A percentile compares a stretch with the other conserved stretches of the same genome.
Conservation (phyloP, 2,113 vertebrate genomes). For the Semnopithecus entellus region DNA sequence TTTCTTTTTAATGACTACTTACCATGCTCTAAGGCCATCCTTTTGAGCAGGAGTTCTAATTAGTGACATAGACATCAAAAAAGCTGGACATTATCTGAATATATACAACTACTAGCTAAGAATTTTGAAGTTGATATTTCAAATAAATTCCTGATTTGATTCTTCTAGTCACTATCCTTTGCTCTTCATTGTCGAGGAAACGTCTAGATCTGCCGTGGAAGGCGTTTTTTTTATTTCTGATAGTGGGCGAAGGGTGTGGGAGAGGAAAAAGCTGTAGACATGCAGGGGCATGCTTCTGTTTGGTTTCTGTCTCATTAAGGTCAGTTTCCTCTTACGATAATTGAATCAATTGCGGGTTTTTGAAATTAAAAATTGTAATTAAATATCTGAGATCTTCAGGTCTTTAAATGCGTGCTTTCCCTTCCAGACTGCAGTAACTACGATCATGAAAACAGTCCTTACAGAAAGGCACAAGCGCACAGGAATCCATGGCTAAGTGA, state of each 20-base stretch:
- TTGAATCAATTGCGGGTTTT: too few relatives aligned
- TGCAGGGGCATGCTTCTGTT: accelerated
- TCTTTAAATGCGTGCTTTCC: neutral
- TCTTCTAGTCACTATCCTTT: neutral
- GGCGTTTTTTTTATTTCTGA: accelerated
- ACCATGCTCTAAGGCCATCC: accelerated
- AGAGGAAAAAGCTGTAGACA: accelerated
- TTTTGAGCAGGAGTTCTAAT: neutral
- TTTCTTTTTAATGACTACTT: too few relatives aligned
- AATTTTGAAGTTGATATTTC: neutral
- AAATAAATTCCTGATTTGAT: neutral
- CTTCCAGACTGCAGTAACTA: neutral
- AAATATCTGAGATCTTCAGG: neutral
- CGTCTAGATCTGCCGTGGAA: accelerated
- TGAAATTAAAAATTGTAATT: neutral
- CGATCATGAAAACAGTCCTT: accelerated
- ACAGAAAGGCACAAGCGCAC: neutral
- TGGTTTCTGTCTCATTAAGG: neutral
- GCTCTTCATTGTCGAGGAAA: neutral
- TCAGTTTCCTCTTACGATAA: neutral
- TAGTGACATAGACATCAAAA: too few relatives aligned
- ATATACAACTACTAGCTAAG: accelerated
- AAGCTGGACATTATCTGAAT: neutral
- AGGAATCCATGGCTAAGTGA: neutral
- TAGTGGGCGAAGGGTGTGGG: accelerated